phyloP scores from a whole-genome alignment of 1,140 invertebrate species.

The Globodera ellingtonae region DNA sequence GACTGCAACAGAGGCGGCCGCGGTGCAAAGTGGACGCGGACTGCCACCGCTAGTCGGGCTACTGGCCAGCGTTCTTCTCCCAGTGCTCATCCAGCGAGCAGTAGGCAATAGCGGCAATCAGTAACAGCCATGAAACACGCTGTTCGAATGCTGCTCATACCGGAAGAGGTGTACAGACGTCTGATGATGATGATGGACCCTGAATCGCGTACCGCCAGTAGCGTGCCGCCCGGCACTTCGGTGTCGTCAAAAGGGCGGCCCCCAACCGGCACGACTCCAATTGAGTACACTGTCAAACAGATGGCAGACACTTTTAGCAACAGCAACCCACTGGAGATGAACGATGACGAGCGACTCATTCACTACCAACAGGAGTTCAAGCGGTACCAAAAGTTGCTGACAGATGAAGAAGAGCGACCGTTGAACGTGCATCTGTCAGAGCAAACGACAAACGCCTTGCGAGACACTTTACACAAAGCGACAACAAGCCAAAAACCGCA shows the following conservation, averaged over 20 bases:
- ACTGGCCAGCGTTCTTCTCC: slow-evolving; percentile 1
- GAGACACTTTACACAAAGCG: not conserved
- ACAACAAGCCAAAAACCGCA: not conserved
- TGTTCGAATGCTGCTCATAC: slow-evolving; percentile 25
- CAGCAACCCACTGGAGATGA: not conserved
- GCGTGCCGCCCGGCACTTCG: too few relatives aligned
- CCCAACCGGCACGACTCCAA: not conserved
- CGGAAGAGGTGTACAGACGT: slow-evolving; percentile 27
- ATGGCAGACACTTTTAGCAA: not conserved
- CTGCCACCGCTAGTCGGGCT: not conserved
- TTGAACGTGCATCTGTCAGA: not conserved
- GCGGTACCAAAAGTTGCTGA: not conserved
- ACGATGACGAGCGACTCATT: not conserved
- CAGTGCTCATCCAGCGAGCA: not conserved
- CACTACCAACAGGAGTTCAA: slow-evolving; percentile 1
- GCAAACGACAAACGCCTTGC: not conserved
- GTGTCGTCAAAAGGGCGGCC: not conserved
- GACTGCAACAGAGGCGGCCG: slow-evolving; percentile 3
- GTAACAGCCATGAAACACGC: slow-evolving; percentile 12
- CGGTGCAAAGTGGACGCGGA: slow-evolving; percentile 19
- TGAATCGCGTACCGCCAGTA: too few relatives aligned
- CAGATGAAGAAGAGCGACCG: not conserved
- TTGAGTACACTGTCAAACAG: not conserved
- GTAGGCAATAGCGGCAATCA: not conserved
- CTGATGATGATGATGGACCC: not conserved